A percentile compares a stretch with the other conserved stretches of the same genome.
Conservation (phyloP, 2,113 vertebrate species). For the Oreochromis aureus region DNA sequence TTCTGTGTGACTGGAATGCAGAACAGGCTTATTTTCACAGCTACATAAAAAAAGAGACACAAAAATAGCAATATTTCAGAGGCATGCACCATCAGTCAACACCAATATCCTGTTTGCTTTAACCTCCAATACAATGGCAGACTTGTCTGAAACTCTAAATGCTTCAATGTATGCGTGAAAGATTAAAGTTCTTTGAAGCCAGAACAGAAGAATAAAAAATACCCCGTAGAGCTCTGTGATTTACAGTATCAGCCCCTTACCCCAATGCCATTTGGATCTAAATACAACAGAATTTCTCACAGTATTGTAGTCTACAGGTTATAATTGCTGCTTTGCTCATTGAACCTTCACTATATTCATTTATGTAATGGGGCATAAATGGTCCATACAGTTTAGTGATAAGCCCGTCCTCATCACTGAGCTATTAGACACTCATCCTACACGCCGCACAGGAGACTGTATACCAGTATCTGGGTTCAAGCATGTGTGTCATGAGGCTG, state of each 20-base stretch:
- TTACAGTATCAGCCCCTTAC: not conserved
- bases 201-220: not conserved
- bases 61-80: not conserved
- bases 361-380: slow-evolving; percentile 43
- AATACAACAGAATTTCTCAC: not conserved
- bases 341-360: slow-evolving; percentile 19
- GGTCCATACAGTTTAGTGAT: slow-evolving; percentile 30
- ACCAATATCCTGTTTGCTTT: not conserved
- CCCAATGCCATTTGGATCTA: not conserved
- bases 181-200: not conserved
- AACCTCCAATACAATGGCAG: not conserved
- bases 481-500: slow-evolving; percentile 3
- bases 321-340: not conserved
- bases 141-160: not conserved
- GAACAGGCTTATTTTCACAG: not conserved
- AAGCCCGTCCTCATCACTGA: slow-evolving; percentile 12
- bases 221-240: not conserved
- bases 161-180: not conserved
- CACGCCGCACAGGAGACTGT: not conserved
- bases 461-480: not conserved
- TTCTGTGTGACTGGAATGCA: not conserved
- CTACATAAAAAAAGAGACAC: not conserved
- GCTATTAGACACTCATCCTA: slow-evolving; percentile 31
- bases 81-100: not conserved
- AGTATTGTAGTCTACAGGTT: not conserved